These are phyloP conservation scores for Craniophora ligustri DNA, from an alignment of 2,888 invertebrate genomes.

Conservation along the genomic window DNA sequence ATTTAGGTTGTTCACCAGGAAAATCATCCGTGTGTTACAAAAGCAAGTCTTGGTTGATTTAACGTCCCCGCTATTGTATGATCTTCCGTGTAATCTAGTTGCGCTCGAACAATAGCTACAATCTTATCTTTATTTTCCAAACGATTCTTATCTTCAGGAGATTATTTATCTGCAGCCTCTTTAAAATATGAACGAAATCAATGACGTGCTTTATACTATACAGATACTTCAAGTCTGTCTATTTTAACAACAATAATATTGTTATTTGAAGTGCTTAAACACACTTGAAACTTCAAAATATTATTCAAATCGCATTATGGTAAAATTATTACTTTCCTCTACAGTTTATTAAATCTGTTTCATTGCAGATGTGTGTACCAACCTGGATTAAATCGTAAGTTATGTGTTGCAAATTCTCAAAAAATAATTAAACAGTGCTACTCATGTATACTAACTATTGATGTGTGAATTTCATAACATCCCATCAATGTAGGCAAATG, in stretches of 20 bases:
- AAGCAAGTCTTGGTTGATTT: constrained; percentile 6
- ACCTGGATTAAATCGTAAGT: constrained; percentile 43
- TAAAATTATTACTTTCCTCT: constrained; percentile 21
- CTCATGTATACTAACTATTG: constrained; percentile 18
- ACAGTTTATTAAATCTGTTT: constrained; percentile 29
- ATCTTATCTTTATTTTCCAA: constrained; percentile 16
- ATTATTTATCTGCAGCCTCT: constrained; percentile 4
- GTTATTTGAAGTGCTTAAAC: constrained; percentile 10
- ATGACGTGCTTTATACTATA: constrained; percentile 11
- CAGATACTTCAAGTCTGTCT: constrained; percentile 5
- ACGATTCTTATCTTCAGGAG: constrained; percentile 7
- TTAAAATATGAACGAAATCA: background rate
- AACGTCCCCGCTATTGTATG: constrained; percentile 23
- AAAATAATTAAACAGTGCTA: constrained; percentile 24
- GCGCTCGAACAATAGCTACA: constrained; percentile 11
- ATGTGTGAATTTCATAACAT: constrained; percentile 29
- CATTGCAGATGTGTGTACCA: constrained; percentile 43
- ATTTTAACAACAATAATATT: constrained; percentile 10
- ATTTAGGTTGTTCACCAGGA: constrained; percentile 1
- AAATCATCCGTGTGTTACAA: constrained; percentile 16
- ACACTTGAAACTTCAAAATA: constrained; percentile 31
- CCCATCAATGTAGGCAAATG: background rate
- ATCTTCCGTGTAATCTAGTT: constrained; percentile 25
- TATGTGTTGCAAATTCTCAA: constrained; percentile 33
- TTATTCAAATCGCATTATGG: constrained; percentile 16